Evolutionary conservation across 2,113 vertebrate genomes (phyloP), one percentile per base, ranked within the genome.

Genomic region (Phaetusa simplex): DNA sequence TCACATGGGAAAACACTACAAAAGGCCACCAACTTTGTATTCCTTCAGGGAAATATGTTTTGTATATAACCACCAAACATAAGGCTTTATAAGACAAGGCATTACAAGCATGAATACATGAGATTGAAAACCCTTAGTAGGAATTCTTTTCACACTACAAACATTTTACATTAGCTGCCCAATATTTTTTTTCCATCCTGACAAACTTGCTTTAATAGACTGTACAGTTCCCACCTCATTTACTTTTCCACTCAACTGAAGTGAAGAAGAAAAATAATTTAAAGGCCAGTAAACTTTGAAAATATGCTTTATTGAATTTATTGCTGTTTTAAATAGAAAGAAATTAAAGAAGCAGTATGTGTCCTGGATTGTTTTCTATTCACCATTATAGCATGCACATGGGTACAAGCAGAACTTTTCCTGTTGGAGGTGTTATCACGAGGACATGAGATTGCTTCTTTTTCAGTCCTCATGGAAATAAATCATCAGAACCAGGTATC

Each of bases 401-500:
- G 24, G 7, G 34, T 29, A 78, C 10, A 70, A 32, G 29, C 21
- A 91, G 61, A 90, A 83, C 23, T 89, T 61, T 73, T 53, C 42
- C 52, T 65, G 7, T 67, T 61, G 69, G 59, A 59, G 71, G 12
- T 88, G 32, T 76, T 95, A 52, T 66, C 64, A 76, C 9, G 8
- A 65, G 59, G 67, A 92, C 47, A 70, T 11, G 58, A 49, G 66
- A 22, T 70, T 92, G 14, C 13, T 49, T 64, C 50, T 94, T 88
- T 83, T 89, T 93, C 55, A 90, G 65, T 59, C 38, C 55, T 85
- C 43, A 11, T 81, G 53, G 74, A 96, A 94, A 58, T 87, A 88
- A 92, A 90, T 94, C 73, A 96, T 79, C 67, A 86, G 80, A 95
- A 95, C 36, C 69, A 88, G 71, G 90, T 94, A 97, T 80, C 40